Conservation (phyloP, 1,140 invertebrate genomes). For the Hyphantria cunea region DNA sequence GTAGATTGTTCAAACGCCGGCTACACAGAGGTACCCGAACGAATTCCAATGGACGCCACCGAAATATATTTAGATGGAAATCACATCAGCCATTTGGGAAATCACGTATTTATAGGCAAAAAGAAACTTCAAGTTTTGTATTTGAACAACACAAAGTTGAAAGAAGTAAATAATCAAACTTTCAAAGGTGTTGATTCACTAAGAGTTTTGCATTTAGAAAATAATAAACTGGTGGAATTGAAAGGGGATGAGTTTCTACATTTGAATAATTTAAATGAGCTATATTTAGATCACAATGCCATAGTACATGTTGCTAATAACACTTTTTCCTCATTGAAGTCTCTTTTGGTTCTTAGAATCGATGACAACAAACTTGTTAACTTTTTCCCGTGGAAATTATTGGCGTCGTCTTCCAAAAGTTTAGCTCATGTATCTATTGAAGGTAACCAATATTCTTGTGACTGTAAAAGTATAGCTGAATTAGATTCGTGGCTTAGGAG, state of each 20-base stretch:
- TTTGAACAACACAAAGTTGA: slow-evolving; percentile 91
- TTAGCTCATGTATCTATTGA: slow-evolving; percentile 84
- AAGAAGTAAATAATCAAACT: slow-evolving; percentile 90
- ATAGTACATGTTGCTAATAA: slow-evolving; percentile 88
- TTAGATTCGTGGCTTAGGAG: slow-evolving; percentile 86
- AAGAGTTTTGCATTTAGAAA: slow-evolving; percentile 90
- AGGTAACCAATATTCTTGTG: slow-evolving; percentile 89
- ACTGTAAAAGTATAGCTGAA: slow-evolving; percentile 85
- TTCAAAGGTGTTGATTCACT: slow-evolving; percentile 91
- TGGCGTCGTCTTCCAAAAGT: slow-evolving; percentile 81
- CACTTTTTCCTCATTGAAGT: slow-evolving; percentile 88
- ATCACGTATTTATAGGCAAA: slow-evolving; percentile 93
- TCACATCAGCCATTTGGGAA: slow-evolving; percentile 89
- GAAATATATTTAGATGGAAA: slow-evolving; percentile 95
- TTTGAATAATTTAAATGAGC: slow-evolving; percentile 88
- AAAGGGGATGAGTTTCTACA: slow-evolving; percentile 89
- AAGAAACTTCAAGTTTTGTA: slow-evolving; percentile 92
- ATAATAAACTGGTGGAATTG: slow-evolving; percentile 88
- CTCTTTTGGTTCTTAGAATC: slow-evolving; percentile 89
- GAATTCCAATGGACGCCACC: slow-evolving; percentile 95
- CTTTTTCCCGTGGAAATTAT: slow-evolving; percentile 88
- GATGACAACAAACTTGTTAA: slow-evolving; percentile 90
- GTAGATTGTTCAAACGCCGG: slow-evolving; percentile 92
- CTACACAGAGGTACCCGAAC: slow-evolving; percentile 87
- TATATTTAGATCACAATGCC: slow-evolving; percentile 92